Conservation (phyloP, 2,888 invertebrate species). For the Calliopum simillimum region DNA sequence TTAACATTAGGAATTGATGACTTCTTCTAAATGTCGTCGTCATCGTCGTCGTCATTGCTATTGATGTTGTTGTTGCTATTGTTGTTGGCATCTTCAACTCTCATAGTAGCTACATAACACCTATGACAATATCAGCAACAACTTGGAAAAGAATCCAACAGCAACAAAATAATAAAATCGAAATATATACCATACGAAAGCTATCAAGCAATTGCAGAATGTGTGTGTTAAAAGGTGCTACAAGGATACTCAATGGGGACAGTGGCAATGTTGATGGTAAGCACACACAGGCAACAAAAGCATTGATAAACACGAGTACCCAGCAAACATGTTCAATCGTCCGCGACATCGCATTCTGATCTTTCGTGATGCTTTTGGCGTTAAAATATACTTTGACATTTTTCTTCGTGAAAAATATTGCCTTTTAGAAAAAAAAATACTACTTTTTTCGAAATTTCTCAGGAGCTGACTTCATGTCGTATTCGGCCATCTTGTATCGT, state of each 20-base stretch:
- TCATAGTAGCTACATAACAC: not conserved
- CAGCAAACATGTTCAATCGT: too few relatives aligned
- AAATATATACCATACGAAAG: conserved; percentile 6
- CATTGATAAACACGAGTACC: too few relatives aligned
- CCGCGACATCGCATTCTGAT: too few relatives aligned
- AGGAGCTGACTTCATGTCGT: too few relatives aligned
- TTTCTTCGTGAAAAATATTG: too few relatives aligned
- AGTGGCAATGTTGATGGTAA: not conserved
- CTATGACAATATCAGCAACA: not conserved
- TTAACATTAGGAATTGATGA: conserved; percentile 26
- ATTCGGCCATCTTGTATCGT: too few relatives aligned
- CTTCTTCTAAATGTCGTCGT: conserved; percentile 21
- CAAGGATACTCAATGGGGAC: conserved; percentile 20
- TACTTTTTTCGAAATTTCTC: too few relatives aligned
- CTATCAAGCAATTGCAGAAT: conserved; percentile 12
- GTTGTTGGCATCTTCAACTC: not conserved
- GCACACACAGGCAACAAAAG: too few relatives aligned
- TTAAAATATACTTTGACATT: too few relatives aligned
- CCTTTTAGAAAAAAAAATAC: too few relatives aligned
- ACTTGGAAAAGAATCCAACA: not conserved
- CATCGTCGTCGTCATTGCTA: conserved; percentile 4
- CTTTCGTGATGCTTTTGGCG: too few relatives aligned
- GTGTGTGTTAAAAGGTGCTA: conserved; percentile 24
- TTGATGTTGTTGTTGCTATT: too few relatives aligned
- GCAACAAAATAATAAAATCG: conserved; percentile 17